phyloP scores from a whole-genome alignment of 2,113 vertebrate genomes.

The Platichthys stellatus region DNA sequence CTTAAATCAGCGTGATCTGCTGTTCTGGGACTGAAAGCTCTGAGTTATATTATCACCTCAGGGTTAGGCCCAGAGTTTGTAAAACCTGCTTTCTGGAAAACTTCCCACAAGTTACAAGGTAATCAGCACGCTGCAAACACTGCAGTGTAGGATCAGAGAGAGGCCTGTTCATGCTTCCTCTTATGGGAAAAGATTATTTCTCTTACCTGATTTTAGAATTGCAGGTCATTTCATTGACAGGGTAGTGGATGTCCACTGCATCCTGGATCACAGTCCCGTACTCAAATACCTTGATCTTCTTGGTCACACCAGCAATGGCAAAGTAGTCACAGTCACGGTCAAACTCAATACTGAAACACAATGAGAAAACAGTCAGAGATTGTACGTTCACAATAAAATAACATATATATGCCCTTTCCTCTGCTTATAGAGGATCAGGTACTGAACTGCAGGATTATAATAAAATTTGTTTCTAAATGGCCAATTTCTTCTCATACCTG shows the following conservation, averaged over 20 bases:
- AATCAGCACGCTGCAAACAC: background rate
- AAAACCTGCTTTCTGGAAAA: background rate
- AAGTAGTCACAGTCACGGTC: slow-evolving; percentile 99
- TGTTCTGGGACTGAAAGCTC: too few relatives aligned
- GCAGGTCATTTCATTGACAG: slow-evolving; percentile 99
- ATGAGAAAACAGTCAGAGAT: background rate
- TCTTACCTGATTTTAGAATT: slow-evolving; percentile 99
- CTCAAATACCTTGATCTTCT: slow-evolving; percentile 99
- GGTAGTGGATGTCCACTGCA: slow-evolving; percentile 99
- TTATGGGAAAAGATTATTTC: background rate
- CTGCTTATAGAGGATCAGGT: background rate
- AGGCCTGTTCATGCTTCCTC: background rate
- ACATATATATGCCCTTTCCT: too few relatives aligned
- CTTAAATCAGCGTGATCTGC: background rate
- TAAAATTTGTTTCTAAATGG: too few relatives aligned
- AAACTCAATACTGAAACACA: slow-evolving; percentile 92
- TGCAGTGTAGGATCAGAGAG: background rate
- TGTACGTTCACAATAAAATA: background rate
- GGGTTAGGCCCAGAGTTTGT: background rate
- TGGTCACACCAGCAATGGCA: slow-evolving; percentile 98
- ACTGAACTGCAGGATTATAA: background rate
- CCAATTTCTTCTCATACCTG: slow-evolving; percentile 82
- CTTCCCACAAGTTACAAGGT: background rate
- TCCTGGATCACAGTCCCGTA: slow-evolving; percentile 99
- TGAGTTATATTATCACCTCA: too few relatives aligned